phyloP scores from a whole-genome alignment of 2,797 vertebrate species.

The Eospalax fontanierii region DNA sequence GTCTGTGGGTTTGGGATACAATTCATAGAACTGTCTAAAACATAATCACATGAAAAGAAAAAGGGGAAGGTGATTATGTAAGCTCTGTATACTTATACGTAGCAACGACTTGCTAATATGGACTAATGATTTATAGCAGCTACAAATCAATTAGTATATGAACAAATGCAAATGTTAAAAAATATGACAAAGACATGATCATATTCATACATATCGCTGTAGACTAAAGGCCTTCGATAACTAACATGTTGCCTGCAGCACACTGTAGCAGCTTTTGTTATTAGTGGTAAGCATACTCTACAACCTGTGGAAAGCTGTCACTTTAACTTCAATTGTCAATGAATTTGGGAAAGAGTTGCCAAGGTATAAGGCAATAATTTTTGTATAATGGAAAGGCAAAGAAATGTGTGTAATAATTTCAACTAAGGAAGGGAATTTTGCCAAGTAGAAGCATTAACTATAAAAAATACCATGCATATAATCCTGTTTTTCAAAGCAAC shows the following conservation, averaged over 20 bases:
- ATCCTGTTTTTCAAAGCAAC: slow-evolving; percentile 47
- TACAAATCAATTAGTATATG: slow-evolving; percentile 47
- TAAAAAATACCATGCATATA: slow-evolving; percentile 35
- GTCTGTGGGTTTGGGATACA: neutral
- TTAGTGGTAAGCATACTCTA: neutral
- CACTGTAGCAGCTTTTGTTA: slow-evolving; percentile 71
- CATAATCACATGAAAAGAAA: slow-evolving; percentile 1
- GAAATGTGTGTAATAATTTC: slow-evolving; percentile 50
- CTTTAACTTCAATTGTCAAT: slow-evolving; percentile 60
- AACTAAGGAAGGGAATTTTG: slow-evolving; percentile 16
- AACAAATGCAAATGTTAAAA: slow-evolving; percentile 60
- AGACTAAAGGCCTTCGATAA: slow-evolving; percentile 49
- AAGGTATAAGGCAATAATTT: slow-evolving; percentile 39
- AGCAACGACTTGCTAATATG: slow-evolving; percentile 32
- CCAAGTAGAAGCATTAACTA: slow-evolving; percentile 13
- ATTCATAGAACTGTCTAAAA: neutral
- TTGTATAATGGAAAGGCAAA: neutral
- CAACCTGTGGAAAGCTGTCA: slow-evolving; percentile 45
- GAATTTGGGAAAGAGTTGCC: slow-evolving; percentile 32
- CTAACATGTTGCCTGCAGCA: slow-evolving; percentile 12
- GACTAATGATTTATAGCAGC: slow-evolving; percentile 46
- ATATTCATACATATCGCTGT: neutral
- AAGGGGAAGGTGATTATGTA: neutral
- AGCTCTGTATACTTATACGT: neutral
- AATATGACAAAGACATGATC: neutral